Evolutionary conservation across 2,113 vertebrate genomes (phyloP).

Genomic region (Dissostichus mawsoni): DNA sequence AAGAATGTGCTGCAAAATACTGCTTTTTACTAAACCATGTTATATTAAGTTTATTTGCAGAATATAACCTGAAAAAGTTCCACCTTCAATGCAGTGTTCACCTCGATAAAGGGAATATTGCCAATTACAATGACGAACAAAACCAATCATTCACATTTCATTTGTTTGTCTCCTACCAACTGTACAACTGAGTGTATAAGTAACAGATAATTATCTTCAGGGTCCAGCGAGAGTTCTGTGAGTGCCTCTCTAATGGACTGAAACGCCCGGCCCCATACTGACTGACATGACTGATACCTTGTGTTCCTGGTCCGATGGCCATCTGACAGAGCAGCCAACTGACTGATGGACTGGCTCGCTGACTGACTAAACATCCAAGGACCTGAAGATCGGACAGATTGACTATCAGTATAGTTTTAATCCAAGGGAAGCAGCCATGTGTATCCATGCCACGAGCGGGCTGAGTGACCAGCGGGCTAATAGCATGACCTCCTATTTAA

Average conservation of each 20-base stretch:
- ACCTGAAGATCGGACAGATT: constrained; percentile 40
- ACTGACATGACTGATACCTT: constrained; percentile 42
- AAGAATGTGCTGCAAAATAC: no score
- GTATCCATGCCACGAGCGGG: constrained; percentile 29
- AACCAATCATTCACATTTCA: background rate
- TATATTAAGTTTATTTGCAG: background rate
- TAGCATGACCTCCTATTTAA: constrained; percentile 29
- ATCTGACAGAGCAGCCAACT: constrained; percentile 44
- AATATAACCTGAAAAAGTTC: no score
- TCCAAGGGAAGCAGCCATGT: constrained; percentile 33
- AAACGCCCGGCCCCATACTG: constrained; percentile 22
- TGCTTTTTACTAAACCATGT: no score
- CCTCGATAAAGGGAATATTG: background rate
- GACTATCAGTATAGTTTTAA: constrained; percentile 25
- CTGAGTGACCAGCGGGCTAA: constrained; percentile 41
- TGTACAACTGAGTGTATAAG: constrained; percentile 8
- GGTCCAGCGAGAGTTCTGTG: constrained; percentile 16
- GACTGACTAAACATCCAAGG: constrained; percentile 36
- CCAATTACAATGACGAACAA: background rate
- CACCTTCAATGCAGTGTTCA: background rate
- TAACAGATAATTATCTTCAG: constrained; percentile 12
- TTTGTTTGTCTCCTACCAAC: background rate
- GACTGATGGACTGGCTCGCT: constrained; percentile 40
- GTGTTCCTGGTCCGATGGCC: constrained; percentile 29
- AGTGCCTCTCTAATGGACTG: constrained; percentile 47